These are phyloP conservation scores for Crocidura indochinensis DNA, from an alignment of 2,797 vertebrate genomes.

Conservation along the genomic window DNA sequence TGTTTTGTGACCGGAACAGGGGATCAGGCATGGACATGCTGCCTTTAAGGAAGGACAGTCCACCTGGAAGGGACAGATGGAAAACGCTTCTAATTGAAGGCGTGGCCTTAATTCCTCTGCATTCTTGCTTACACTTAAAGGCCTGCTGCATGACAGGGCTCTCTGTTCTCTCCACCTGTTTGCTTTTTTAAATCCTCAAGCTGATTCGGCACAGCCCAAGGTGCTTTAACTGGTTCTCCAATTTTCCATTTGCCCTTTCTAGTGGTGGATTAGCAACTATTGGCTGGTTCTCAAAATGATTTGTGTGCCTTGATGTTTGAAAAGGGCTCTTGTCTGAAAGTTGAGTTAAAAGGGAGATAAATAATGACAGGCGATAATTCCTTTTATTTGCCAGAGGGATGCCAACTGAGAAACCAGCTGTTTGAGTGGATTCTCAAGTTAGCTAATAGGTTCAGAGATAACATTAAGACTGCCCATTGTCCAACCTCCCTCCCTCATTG, in stretches of 20 bases:
- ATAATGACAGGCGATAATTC: background rate
- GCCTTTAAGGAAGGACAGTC: background rate
- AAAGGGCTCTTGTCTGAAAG: slow-evolving; percentile 66
- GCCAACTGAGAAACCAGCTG: slow-evolving; percentile 36
- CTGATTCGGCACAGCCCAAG: background rate
- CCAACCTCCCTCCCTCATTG: background rate
- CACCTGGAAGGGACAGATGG: background rate
- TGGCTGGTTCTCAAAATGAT: background rate
- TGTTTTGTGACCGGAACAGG: slow-evolving; percentile 64
- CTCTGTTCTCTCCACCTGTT: slow-evolving; percentile 66
- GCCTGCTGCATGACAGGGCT: slow-evolving; percentile 68
- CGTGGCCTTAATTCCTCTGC: background rate
- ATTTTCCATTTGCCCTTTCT: slow-evolving; percentile 65
- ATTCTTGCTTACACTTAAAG: slow-evolving; percentile 53
- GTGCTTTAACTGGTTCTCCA: slow-evolving; percentile 66
- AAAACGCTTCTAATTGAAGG: slow-evolving; percentile 66
- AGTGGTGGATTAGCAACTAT: slow-evolving; percentile 60
- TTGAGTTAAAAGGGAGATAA: slow-evolving; percentile 38
- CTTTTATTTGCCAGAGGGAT: slow-evolving; percentile 5
- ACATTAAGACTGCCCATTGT: background rate
- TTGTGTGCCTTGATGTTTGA: slow-evolving; percentile 43
- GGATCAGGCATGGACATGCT: background rate
- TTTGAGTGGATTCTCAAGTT: slow-evolving; percentile 5
- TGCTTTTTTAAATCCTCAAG: background rate
- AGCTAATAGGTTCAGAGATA: background rate